Evolutionary conservation across 2,797 vertebrate species (phyloP), one percentile per base, ranked within the genome.

Genomic region (Enteromius radiatus): DNA sequence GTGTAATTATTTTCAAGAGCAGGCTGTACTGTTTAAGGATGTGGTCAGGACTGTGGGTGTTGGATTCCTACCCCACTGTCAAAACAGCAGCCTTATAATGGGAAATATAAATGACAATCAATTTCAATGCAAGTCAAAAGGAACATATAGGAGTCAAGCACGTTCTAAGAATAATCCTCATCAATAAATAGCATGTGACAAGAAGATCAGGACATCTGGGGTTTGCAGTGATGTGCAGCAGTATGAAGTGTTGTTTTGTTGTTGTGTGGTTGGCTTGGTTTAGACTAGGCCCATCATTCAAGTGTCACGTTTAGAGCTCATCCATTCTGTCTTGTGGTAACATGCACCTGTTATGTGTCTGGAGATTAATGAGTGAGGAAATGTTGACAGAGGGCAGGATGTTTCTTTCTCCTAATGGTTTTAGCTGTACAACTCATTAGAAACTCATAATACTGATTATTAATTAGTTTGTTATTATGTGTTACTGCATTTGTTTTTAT

Each of bases 1-100:
- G 45, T 43, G 52, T 63, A 33, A 67, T 74, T 65, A 19, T 52
- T 74, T 31, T 81, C 56, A 74, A 31, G 31, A 41, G 77, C 64
- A 36, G n/a, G n/a, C 64, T 28, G 45, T 78, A 38, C 63, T 15
- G 21, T 71, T 64, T 26, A 10, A 73, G 68, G 41, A 38, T 63
- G 56, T 80, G 36, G 52, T 61, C 17, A 45, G 23, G 6, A 36
- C 1, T 9, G 1, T 47, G 28, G 28, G 28, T 81, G 59, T 67
- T 67, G 23, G 23, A 65, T 75, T 75, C 17, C 33, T 75, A 43
- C 15, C 71, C 23, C 31, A 56, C 23, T 54, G 15, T 52, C 59
- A 63, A 41, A 81, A 81, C 31, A 82, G 23, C 61, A 56, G 47
- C 4, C 19, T 54, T 31, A 52, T 38, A 75, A 75, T 52, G 23